Conservation (phyloP, 2,888 invertebrate genomes). For the Acleris laterana region DNA sequence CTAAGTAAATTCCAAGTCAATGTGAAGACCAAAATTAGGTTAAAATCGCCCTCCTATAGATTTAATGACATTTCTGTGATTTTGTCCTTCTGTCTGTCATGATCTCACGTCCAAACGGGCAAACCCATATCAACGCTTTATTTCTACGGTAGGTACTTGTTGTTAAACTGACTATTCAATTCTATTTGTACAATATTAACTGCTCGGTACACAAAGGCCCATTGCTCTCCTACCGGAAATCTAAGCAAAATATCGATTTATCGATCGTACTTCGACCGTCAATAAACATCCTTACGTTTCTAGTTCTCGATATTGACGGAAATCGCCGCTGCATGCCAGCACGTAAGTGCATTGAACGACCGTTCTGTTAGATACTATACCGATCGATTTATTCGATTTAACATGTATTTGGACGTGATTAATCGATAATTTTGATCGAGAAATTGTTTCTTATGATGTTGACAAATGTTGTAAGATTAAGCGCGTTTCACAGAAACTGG, state of each 20-base stretch:
- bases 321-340: conserved; percentile 26
- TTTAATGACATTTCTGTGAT: too few relatives aligned
- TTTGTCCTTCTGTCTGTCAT: too few relatives aligned
- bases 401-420: conserved; percentile 35
- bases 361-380: conserved; percentile 26
- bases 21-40: too few relatives aligned
- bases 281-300: conserved; percentile 25
- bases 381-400: conserved; percentile 27
- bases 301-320: conserved; percentile 33
- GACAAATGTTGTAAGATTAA: too few relatives aligned
- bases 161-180: background rate
- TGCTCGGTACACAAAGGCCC: background rate
- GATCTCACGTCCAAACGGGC: too few relatives aligned
- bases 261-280: conserved; percentile 18
- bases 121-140: too few relatives aligned
- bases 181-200: background rate
- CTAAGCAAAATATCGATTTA: conserved; percentile 9
- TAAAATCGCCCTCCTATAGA: too few relatives aligned
- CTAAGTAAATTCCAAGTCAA: too few relatives aligned
- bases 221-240: conserved; percentile 5
- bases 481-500: too few relatives aligned
- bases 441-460: conserved; percentile 8
- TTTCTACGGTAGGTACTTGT: too few relatives aligned
- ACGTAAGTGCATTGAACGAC: conserved; percentile 29
- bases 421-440: conserved; percentile 25